These are phyloP conservation scores for Panulirus ornatus DNA, from an alignment of 1,140 invertebrate species.

Conservation along the genomic window DNA sequence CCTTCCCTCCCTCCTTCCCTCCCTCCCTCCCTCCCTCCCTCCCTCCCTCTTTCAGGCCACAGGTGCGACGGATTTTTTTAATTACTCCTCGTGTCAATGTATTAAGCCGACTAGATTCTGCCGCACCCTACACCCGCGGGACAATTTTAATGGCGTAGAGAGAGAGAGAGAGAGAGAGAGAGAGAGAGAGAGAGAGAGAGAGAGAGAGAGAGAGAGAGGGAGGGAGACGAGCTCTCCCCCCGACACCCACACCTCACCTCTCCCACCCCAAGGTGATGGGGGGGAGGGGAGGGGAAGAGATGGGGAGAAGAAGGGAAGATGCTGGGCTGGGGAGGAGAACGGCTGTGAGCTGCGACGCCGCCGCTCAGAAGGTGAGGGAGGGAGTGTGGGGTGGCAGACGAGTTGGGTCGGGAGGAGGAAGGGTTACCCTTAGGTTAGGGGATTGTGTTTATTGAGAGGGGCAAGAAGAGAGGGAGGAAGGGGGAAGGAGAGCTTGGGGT, in stretches of 20 bases:
- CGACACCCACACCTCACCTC: neutral
- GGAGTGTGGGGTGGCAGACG: neutral
- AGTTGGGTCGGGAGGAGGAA: neutral
- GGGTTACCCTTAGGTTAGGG: neutral
- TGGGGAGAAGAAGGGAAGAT: neutral
- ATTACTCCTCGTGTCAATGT: conserved; percentile 56
- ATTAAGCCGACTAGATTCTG: conserved; percentile 59
- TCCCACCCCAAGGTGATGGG: neutral
- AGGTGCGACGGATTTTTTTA: conserved; percentile 47
- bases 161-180: too few relatives aligned
- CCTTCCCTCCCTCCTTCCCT: neutral
- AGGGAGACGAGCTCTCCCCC: neutral
- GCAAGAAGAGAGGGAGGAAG: neutral
- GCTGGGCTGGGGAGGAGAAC: neutral
- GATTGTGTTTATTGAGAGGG: neutral
- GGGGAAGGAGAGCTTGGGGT: neutral
- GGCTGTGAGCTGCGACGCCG: neutral
- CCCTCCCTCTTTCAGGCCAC: conserved; percentile 1
- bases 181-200: too few relatives aligned
- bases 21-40: neutral
- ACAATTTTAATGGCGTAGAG: conserved; percentile 1
- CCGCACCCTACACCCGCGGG: conserved; percentile 6
- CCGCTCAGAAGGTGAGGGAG: neutral
- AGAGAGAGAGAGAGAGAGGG: too few relatives aligned
- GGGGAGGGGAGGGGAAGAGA: neutral